phyloP scores from a whole-genome alignment of 2,888 invertebrate species.

The Pristionchus maxplancki region DNA sequence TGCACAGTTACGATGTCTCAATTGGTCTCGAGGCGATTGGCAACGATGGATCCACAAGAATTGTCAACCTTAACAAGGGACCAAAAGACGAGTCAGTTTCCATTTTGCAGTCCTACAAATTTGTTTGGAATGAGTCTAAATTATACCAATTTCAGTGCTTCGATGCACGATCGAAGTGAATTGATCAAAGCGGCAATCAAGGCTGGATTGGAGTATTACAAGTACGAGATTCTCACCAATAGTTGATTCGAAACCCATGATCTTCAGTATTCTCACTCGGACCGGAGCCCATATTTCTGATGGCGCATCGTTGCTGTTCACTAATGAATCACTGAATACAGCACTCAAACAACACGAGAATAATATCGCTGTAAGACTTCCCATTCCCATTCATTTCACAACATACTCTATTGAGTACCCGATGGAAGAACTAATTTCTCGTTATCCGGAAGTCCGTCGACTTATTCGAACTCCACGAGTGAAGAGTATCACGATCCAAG shows the following conservation, averaged over 20 bases:
- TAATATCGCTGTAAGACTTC: not conserved
- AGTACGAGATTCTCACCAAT: not conserved
- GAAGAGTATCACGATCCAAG: no score
- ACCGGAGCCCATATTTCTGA: not conserved
- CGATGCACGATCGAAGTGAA: not conserved
- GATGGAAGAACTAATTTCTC: no score
- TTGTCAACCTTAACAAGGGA: constrained; percentile 1
- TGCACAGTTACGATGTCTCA: constrained; percentile 21
- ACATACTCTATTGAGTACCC: no score
- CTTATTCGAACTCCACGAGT: no score
- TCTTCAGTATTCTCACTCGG: not conserved
- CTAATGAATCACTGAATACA: not conserved
- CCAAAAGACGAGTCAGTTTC: constrained; percentile 7
- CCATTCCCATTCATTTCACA: no score
- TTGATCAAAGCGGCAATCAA: not conserved
- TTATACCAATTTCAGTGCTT: not conserved
- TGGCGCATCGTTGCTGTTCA: constrained; percentile 9
- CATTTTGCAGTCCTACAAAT: not conserved
- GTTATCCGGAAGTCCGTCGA: no score
- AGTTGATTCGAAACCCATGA: not conserved
- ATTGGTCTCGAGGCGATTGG: not conserved
- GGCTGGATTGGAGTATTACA: constrained; percentile 26
- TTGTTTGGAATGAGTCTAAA: not conserved
- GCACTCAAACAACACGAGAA: not conserved
- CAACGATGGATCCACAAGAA: not conserved